Percentiles rank a stretch among this genome's conserved stretches.
These are phyloP conservation scores for Acanthaster planci DNA, from an alignment of 35 echinoderm and acorn worm species.

Conservation along the genomic window DNA sequence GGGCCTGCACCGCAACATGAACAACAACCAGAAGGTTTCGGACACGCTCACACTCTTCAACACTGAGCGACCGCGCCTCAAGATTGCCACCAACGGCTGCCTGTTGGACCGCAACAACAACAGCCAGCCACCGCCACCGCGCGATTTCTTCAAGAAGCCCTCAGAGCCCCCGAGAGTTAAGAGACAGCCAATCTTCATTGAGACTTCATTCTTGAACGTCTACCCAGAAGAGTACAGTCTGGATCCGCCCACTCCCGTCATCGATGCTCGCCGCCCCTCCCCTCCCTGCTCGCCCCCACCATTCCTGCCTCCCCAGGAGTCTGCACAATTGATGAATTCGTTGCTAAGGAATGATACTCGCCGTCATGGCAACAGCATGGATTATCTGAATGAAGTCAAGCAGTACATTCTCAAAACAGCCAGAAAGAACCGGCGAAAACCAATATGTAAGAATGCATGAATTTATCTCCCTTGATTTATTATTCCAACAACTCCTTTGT, in stretches of 20 bases:
- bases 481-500: background rate
- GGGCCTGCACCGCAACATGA: conserved; percentile 23
- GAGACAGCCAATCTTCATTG: conserved; percentile 35
- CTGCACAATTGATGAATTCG: conserved; percentile 9
- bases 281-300: conserved; percentile 34
- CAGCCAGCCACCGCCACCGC: conserved; percentile 2
- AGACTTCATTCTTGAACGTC: conserved; percentile 52
- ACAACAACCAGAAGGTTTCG: conserved; percentile 27
- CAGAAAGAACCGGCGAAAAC: conserved; percentile 41
- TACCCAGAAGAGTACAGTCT: conserved; percentile 36
- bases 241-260: conserved; percentile 17
- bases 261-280: conserved; percentile 16
- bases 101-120: conserved; percentile 8
- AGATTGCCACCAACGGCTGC: conserved; percentile 16
- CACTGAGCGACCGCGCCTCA: background rate
- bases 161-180: background rate
- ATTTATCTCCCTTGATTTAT: background rate
- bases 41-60: background rate
- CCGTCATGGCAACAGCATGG: conserved; percentile 45
- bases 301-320: conserved; percentile 12
- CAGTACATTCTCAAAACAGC: conserved; percentile 38
- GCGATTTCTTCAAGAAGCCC: conserved; percentile 12
- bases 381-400: conserved; percentile 49
- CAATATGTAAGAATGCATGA: conserved; percentile 40
- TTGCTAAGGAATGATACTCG: conserved; percentile 18